Conservation (phyloP, 2,888 invertebrate genomes). For the Cartodere bifasciata region DNA sequence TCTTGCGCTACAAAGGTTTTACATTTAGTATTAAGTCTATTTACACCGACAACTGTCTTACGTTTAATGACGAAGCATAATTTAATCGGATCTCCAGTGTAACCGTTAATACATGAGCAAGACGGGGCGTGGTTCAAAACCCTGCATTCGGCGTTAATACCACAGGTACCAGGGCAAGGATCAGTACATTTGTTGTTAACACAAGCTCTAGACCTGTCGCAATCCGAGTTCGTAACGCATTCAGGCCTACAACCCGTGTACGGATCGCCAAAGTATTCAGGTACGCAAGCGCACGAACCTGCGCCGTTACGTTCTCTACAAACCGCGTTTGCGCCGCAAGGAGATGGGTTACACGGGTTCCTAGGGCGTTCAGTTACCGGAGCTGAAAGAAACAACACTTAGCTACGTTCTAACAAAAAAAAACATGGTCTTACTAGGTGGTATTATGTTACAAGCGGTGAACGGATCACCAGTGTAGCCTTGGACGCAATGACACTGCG, state of each 20-base stretch:
- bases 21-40: neutral
- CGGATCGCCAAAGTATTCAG: conserved; percentile 52
- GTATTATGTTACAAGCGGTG: conserved; percentile 41
- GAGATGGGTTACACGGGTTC: conserved; percentile 49
- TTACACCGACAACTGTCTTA: too few species aligned
- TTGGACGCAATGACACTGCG: conserved; percentile 60
- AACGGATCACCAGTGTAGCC: conserved; percentile 59
- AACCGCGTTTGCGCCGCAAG: conserved; percentile 54
- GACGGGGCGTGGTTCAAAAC: conserved; percentile 55
- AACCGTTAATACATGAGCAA: conserved; percentile 47
- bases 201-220: conserved; percentile 49
- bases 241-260: conserved; percentile 54
- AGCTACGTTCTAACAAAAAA: conserved; percentile 7
- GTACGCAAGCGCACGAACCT: conserved; percentile 50
- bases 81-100: conserved; percentile 47
- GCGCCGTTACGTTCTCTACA: conserved; percentile 51
- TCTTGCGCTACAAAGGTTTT: conserved; percentile 13
- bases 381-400: conserved; percentile 29
- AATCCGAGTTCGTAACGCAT: conserved; percentile 54
- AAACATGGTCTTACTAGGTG: conserved; percentile 41
- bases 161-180: conserved; percentile 46
- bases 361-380: conserved; percentile 35
- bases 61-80: conserved; percentile 33
- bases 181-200: conserved; percentile 52
- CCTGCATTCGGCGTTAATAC: conserved; percentile 43